A percentile compares a stretch with the other conserved stretches of the same genome.
These are phyloP conservation scores for Drosophila fulvimacula DNA, from an alignment of 2,888 invertebrate genomes.

Conservation along the genomic window DNA sequence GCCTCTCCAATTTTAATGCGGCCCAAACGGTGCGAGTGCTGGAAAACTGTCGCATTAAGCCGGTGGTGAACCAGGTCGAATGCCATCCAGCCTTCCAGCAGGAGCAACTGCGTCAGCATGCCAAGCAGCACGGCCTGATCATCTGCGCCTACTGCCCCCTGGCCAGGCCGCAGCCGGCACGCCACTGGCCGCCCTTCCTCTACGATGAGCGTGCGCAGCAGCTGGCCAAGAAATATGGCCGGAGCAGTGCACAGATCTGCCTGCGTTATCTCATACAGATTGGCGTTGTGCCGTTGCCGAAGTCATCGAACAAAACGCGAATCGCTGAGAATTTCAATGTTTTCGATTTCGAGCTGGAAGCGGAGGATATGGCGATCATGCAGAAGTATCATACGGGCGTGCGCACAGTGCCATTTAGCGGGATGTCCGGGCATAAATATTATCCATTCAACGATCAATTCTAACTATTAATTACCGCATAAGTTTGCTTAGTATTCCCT, in stretches of 20 bases:
- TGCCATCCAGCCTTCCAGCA: constrained; percentile 84
- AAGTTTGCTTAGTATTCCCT: constrained; percentile 25
- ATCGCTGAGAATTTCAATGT: constrained; percentile 86
- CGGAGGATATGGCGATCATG: constrained; percentile 85
- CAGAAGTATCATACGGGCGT: constrained; percentile 73
- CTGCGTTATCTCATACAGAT: constrained; percentile 87
- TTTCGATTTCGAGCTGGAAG: constrained; percentile 86
- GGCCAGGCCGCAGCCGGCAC: constrained; percentile 87
- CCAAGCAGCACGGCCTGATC: constrained; percentile 87
- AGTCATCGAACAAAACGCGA: constrained; percentile 86
- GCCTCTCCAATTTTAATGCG: constrained; percentile 83
- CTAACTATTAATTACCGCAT: constrained; percentile 45
- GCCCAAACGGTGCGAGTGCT: constrained; percentile 81
- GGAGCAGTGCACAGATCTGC: constrained; percentile 88
- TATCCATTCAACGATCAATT: constrained; percentile 82
- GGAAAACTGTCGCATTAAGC: constrained; percentile 80
- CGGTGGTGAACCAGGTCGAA: constrained; percentile 84
- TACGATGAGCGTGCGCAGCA: constrained; percentile 84
- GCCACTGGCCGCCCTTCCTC: constrained; percentile 86
- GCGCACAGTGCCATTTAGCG: constrained; percentile 81
- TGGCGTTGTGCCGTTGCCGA: constrained; percentile 86
- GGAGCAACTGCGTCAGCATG: constrained; percentile 88
- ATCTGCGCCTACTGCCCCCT: constrained; percentile 91
- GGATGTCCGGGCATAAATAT: constrained; percentile 80
- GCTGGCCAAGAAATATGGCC: constrained; percentile 87